Conservation (phyloP, 2,113 vertebrate species). For the Nycticebus coucang region DNA sequence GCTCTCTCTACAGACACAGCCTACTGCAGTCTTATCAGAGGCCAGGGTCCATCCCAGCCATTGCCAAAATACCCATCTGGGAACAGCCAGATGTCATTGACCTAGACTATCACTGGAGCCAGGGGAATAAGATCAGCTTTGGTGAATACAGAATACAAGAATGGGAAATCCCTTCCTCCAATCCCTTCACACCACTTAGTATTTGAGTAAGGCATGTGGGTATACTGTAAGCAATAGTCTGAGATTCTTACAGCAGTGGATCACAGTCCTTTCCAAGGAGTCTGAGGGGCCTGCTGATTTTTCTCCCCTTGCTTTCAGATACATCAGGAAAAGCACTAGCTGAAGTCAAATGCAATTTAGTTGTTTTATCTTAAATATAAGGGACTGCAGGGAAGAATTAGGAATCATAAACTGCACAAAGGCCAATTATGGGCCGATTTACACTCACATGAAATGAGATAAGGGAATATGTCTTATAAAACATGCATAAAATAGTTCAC, state of each 20-base stretch:
- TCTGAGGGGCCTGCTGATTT: neutral
- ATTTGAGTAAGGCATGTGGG: neutral
- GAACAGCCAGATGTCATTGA: slow-evolving; percentile 46
- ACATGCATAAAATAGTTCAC: neutral
- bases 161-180: slow-evolving; percentile 10
- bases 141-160: neutral
- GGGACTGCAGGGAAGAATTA: neutral
- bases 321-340: neutral
- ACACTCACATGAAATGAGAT: neutral
- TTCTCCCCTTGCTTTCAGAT: neutral
- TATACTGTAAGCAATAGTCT: slow-evolving; percentile 28
- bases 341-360: slow-evolving; percentile 25
- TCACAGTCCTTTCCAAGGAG: slow-evolving; percentile 7
- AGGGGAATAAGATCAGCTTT: slow-evolving; percentile 41
- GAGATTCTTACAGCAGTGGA: neutral
- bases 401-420: neutral
- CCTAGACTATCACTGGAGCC: slow-evolving; percentile 5
- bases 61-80: slow-evolving; percentile 29
- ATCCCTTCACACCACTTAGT: neutral
- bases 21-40: neutral
- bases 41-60: neutral
- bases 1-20: neutral
- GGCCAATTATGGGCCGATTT: neutral
- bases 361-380: slow-evolving; percentile 28
- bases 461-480: neutral